Evolutionary conservation across 2,113 vertebrate species (phyloP).

Genomic region (Microcebus ravelobensis): DNA sequence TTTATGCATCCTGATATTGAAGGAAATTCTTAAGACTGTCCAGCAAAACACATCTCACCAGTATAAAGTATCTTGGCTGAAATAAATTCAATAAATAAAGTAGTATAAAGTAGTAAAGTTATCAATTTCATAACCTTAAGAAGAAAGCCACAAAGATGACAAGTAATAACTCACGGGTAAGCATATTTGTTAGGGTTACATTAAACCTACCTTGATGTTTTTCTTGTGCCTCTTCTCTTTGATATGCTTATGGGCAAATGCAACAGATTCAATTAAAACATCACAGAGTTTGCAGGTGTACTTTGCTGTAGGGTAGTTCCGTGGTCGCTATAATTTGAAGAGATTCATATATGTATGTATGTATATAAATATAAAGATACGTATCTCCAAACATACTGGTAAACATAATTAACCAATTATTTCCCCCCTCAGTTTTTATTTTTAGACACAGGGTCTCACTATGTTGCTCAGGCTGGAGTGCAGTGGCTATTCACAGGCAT

Average conservation of each 20-base stretch:
- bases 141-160: background rate
- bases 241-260: conserved; percentile 92
- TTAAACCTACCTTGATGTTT: conserved; percentile 88
- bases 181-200: background rate
- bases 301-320: conserved; percentile 88
- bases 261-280: conserved; percentile 90
- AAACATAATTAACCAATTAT: conserved; percentile 30
- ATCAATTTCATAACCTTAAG: background rate
- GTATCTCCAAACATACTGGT: conserved; percentile 12
- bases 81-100: conserved; percentile 8
- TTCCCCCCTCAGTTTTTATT: background rate
- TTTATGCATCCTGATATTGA: background rate
- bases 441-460: background rate
- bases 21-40: background rate
- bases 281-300: conserved; percentile 93
- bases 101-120: background rate
- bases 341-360: background rate
- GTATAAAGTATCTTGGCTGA: background rate
- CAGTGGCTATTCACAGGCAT: background rate
- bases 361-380: background rate
- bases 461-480: background rate
- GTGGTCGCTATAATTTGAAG: conserved; percentile 87
- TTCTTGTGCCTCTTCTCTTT: conserved; percentile 95
- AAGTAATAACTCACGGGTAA: background rate
- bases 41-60: conserved; percentile 2